Base-by-base conservation (phyloP, 2,888 invertebrate genomes). In the Steinernema scapterisci region DNA sequence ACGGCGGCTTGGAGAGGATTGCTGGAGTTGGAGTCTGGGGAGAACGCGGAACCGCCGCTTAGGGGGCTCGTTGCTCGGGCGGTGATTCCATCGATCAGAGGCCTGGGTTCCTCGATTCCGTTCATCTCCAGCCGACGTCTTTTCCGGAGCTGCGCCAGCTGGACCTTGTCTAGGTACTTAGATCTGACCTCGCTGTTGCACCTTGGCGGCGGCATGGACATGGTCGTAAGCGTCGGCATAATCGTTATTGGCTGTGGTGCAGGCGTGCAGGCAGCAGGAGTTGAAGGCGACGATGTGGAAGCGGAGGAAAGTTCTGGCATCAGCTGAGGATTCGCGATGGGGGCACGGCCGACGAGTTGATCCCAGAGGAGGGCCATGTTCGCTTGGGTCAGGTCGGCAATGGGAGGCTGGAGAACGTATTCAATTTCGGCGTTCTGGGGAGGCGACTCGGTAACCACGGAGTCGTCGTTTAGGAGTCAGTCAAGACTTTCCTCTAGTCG, bases 111-210 rank as follows among this genome's bases (percentile, higher is more conserved):
- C 7, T 31, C 63, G 2, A 63, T 13, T 27, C 63, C 63, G 38
- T 63, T 63, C 63, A 38, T 27, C 16, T 63, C 63, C 19, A 48
- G 13, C 3, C 63, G 27, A 13, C 25, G 63, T 25, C 38, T 63
- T 25, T 63, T 63, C 1, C 63, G 63, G 27, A 31, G 38, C n/a
- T 63, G 63, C 1, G 63, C 63, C 16, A 63, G 63, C n/a, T 63
- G 63, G 1, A 13, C 31, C 31, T 63, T 63, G 63, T 63, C 63
- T 9, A 63, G 63, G 31, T 63, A 63, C 63, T 63, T 63, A 11
- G 63, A 63, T 16, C 63, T 25, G 16, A 63, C 63, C 19, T 63
- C 63, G 16, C 63, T 63, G 31, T 63, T 63, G 31, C 63, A 63
- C 25, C 63, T 9, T 13, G 63, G 27, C 5, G 38, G 16, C 63